These are phyloP conservation scores for Lobophora halterata DNA, from an alignment of 2,888 invertebrate species.

Conservation along the genomic window DNA sequence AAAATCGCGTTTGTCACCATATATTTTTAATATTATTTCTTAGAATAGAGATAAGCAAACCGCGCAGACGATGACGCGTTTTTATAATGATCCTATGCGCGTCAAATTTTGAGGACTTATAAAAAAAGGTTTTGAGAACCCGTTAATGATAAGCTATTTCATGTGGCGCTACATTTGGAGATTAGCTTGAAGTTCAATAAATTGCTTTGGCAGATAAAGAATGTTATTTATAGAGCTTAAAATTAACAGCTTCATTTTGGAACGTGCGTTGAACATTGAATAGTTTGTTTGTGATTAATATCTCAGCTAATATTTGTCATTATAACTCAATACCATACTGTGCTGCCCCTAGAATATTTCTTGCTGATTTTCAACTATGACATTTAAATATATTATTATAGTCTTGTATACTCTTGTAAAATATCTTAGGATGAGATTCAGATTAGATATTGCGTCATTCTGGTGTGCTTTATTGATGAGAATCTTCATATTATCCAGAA, in stretches of 20 bases:
- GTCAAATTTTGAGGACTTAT: constrained; percentile 40
- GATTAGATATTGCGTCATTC: too few species aligned
- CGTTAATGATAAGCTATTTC: constrained; percentile 42
- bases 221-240: constrained; percentile 28
- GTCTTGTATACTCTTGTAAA: too few species aligned
- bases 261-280: constrained; percentile 17
- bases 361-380: too few species aligned
- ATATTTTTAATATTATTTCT: constrained; percentile 54
- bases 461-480: too few species aligned
- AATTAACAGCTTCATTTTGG: constrained; percentile 32
- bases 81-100: constrained; percentile 50
- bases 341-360: too few species aligned
- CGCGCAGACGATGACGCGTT: constrained; percentile 44
- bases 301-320: constrained; percentile 20
- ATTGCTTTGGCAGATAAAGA: constrained; percentile 26
- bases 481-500: too few species aligned
- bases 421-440: too few species aligned
- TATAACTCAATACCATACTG: too few species aligned
- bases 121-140: constrained; percentile 37
- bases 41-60: constrained; percentile 53
- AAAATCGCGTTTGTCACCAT: constrained; percentile 41
- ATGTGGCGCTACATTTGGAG: constrained; percentile 39
- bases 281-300: constrained; percentile 19
- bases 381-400: too few species aligned
- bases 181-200: constrained; percentile 37